A percentile compares a stretch with the other conserved stretches of the same genome.
These are phyloP conservation scores for Polia nebulosa DNA, from an alignment of 2,888 invertebrate genomes.

Conservation along the genomic window DNA sequence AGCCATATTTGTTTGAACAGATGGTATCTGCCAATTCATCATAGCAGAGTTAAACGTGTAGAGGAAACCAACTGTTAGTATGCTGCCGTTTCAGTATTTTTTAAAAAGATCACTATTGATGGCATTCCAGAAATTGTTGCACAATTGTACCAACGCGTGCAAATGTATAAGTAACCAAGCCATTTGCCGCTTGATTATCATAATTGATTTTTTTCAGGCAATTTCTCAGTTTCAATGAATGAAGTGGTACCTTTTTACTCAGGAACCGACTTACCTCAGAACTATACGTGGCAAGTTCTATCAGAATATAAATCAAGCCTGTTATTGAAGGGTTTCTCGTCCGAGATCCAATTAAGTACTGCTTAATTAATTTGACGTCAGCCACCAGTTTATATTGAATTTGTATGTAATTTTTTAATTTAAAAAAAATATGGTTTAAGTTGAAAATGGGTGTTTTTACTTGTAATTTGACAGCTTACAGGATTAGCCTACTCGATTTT, in stretches of 20 bases:
- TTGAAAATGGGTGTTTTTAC: background rate
- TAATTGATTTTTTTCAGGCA: too few species aligned
- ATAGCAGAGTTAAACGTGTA: background rate
- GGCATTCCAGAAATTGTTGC: background rate
- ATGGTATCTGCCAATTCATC: background rate
- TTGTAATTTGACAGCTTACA: constrained; percentile 11
- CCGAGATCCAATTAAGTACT: constrained; percentile 6
- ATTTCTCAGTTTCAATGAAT: too few species aligned
- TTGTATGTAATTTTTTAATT: background rate
- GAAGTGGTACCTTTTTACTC: too few species aligned
- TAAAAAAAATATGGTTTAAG: constrained; percentile 9
- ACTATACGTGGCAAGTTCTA: background rate
- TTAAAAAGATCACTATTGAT: background rate
- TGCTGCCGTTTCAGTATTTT: background rate
- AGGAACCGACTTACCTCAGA: background rate
- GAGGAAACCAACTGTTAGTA: background rate
- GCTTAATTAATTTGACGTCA: constrained; percentile 6
- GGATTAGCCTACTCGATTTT: constrained; percentile 41
- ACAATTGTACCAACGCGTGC: background rate
- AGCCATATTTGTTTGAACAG: background rate
- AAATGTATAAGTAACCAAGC: constrained; percentile 1
- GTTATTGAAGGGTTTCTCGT: constrained; percentile 7
- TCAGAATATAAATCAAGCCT: background rate
- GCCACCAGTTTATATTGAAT: background rate
- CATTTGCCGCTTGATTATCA: background rate